Evolutionary conservation across 2,797 vertebrate genomes (phyloP).

Genomic region (Podarcis lilfordi): DNA sequence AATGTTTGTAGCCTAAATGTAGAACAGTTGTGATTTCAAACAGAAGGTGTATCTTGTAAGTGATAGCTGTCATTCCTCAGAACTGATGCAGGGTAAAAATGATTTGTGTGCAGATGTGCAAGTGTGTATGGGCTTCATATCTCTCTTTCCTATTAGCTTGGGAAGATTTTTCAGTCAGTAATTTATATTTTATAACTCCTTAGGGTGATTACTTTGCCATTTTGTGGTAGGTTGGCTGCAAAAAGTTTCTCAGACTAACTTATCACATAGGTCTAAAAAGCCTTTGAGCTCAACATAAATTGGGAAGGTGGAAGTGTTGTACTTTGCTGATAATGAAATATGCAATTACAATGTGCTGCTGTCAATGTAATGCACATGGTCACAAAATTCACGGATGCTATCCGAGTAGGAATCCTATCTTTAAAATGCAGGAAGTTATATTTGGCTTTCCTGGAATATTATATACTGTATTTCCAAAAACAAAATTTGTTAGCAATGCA

Average conservation of each 20-base stretch:
- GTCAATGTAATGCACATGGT: background rate
- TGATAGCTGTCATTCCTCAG: background rate
- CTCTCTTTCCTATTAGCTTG: background rate
- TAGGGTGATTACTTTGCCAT: conserved; percentile 8
- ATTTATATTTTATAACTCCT: conserved; percentile 19
- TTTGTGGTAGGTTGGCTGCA: background rate
- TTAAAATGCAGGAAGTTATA: conserved; percentile 26
- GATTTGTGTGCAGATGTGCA: background rate
- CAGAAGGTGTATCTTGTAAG: background rate
- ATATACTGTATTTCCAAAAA: background rate
- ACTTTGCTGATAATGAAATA: conserved; percentile 40
- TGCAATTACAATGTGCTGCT: background rate
- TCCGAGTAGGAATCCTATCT: conserved; percentile 20
- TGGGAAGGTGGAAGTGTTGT: conserved; percentile 1
- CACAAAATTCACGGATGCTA: conserved; percentile 21
- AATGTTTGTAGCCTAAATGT: background rate
- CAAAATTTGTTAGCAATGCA: conserved; percentile 20
- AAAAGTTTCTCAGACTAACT: background rate
- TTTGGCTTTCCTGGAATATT: conserved; percentile 19
- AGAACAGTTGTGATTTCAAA: background rate
- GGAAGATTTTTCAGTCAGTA: background rate
- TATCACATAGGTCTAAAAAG: background rate
- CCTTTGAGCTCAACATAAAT: conserved; percentile 1
- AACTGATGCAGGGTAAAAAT: background rate
- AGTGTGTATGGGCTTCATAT: background rate